phyloP scores from a whole-genome alignment of 2,888 invertebrate species.

The Eilema griseolum region DNA sequence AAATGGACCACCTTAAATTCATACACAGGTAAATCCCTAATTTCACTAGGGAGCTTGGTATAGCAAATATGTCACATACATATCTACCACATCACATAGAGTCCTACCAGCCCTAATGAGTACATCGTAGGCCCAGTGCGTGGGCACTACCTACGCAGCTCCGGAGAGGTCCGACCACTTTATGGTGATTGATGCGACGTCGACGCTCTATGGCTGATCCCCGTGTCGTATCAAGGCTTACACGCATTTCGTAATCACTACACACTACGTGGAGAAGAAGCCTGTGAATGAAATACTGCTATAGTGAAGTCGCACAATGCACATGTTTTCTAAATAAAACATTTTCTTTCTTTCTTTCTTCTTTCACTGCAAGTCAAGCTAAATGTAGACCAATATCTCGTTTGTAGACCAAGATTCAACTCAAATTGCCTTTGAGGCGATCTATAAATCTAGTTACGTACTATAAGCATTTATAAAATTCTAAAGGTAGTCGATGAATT shows the following conservation, averaged over 20 bases:
- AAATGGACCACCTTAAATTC: no score
- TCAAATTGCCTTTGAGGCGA: background rate
- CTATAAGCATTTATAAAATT: no score
- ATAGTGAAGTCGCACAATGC: conserved; percentile 4
- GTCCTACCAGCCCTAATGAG: conserved; percentile 29
- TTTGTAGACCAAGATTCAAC: background rate
- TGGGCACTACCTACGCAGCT: conserved; percentile 32
- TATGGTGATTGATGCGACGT: conserved; percentile 27
- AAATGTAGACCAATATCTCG: background rate
- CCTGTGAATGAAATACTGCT: conserved; percentile 12
- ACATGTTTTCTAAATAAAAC: no score
- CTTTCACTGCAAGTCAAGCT: background rate
- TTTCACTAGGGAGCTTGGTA: no score
- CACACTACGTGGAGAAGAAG: conserved; percentile 10
- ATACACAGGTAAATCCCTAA: no score
- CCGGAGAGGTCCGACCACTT: conserved; percentile 29
- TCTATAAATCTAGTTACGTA: no score
- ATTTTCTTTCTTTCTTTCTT: no score
- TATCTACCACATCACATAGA: background rate
- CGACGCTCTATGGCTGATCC: background rate
- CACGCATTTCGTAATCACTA: conserved; percentile 25
- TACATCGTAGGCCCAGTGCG: conserved; percentile 32
- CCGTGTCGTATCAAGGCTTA: conserved; percentile 25
- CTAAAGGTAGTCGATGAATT: background rate
- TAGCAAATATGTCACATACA: background rate